Evolutionary conservation across 2,888 invertebrate genomes (phyloP), one percentile per base, ranked within the genome.

Genomic region (Prenolepis imparis): DNA sequence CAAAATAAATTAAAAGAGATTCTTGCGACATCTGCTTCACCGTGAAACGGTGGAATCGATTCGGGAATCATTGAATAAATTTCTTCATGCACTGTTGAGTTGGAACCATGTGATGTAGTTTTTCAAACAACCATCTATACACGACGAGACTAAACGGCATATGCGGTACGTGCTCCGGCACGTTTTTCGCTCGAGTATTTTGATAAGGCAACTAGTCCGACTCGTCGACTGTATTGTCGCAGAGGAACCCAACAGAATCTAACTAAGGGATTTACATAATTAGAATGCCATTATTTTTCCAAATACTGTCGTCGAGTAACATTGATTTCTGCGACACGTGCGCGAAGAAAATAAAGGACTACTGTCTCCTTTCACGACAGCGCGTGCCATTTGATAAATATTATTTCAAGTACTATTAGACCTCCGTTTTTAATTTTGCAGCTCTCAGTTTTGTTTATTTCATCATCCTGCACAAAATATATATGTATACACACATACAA

Each of bases 251-350:
- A 87, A 86, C 89, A 86, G 88, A 87, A 84, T 86, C 89, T 90
- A 89, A 92, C 92, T 89, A 89, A 87, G 89, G 92, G 93, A 94
- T 94, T 93, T 94, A 93, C 94, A 94, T 94, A 94, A 94, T 94
- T 94, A 94, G 93, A 92, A 86, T 85, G 81, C 88, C 80, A 88
- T 87, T 92, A 92, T 92, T 92, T 92, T 91, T 90, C 91, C 91
- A 90, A 90, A 83, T 87, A 86, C 70, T 28, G 39, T 75, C 68
- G 72, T 66, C 68, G 59, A 80, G 52, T 63, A 72, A 61, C 74
- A 52, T 77, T 83, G 88, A 90, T 90, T 91, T 90, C 85, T 75
- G 87, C 82, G 90, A 90, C 93, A 93, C 93, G 94, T 92, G 94
- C 90, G 86, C 89, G 86, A 66, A 64, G 83, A 93, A 92, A 93